Percentiles rank a stretch among this genome's conserved stretches.
Conservation (phyloP, 2,113 vertebrate genomes). For the Phylloscopus trochiloides region DNA sequence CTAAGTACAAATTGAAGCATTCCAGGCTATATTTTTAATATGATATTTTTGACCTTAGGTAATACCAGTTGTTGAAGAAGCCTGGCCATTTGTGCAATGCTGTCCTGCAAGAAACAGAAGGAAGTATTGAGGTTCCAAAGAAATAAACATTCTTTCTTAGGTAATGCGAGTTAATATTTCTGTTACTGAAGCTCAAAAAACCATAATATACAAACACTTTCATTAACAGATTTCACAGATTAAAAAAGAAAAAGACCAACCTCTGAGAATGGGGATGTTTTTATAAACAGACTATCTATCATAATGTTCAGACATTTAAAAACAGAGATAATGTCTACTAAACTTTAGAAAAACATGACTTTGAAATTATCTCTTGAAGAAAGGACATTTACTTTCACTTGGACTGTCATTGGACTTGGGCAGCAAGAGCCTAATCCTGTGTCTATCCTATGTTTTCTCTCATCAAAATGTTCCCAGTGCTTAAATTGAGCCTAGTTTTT, state of each 20-base stretch:
- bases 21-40: neutral
- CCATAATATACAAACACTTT: neutral
- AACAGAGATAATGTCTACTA: neutral
- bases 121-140: neutral
- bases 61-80: neutral
- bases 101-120: neutral
- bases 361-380: neutral
- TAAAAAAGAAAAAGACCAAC: neutral
- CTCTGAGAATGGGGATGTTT: neutral
- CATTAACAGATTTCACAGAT: neutral
- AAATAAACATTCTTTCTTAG: neutral
- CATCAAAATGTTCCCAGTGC: neutral
- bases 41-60: neutral
- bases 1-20: neutral
- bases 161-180: accelerated
- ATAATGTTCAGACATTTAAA: neutral
- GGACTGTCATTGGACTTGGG: neutral
- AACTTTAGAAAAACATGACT: neutral
- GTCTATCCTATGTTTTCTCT: neutral
- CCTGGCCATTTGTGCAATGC: neutral
- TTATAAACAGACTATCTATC: neutral
- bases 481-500: neutral
- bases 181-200: neutral
- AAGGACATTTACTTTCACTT: neutral
- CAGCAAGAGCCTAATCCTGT: accelerated